Evolutionary conservation across 1,140 invertebrate species (phyloP).

Genomic region (Cotesia chilonis): DNA sequence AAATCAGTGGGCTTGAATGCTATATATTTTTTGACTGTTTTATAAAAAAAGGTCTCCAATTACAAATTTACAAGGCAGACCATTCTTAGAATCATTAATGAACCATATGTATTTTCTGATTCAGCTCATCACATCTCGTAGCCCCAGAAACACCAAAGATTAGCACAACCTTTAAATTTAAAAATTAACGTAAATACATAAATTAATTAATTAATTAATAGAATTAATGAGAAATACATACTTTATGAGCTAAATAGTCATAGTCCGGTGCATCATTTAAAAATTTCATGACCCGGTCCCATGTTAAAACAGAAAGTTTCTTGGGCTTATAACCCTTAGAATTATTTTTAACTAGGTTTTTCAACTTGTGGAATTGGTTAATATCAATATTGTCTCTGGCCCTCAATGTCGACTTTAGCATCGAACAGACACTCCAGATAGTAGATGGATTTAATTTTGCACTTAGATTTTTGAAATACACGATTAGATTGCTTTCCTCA

Average conservation of each 20-base stretch:
- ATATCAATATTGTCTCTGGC: conserved; percentile 29
- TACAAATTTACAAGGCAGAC: not conserved
- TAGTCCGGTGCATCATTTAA: conserved; percentile 31
- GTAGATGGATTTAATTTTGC: conserved; percentile 8
- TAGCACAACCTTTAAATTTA: conserved; percentile 40
- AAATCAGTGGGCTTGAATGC: conserved; percentile 1
- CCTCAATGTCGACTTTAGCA: conserved; percentile 24
- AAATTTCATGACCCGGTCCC: conserved; percentile 30
- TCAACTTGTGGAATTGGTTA: conserved; percentile 32
- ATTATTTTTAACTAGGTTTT: conserved; percentile 35
- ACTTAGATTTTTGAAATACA: conserved; percentile 10
- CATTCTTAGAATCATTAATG: conserved; percentile 20
- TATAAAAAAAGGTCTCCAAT: conserved; percentile 18
- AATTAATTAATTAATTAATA: conserved; percentile 22
- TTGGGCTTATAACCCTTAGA: conserved; percentile 31
- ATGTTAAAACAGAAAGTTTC: conserved; percentile 31
- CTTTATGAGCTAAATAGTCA: conserved; percentile 30
- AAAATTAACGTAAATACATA: conserved; percentile 19
- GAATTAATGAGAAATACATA: conserved; percentile 30
- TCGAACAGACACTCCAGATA: conserved; percentile 19
- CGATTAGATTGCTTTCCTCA: conserved; percentile 1
- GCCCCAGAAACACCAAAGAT: conserved; percentile 40
- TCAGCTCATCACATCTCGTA: conserved; percentile 41
- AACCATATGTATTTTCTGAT: too few relatives aligned
- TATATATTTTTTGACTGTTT: conserved; percentile 14